Conservation (phyloP, 2,797 vertebrate genomes). For the Okamejei kenojei region DNA sequence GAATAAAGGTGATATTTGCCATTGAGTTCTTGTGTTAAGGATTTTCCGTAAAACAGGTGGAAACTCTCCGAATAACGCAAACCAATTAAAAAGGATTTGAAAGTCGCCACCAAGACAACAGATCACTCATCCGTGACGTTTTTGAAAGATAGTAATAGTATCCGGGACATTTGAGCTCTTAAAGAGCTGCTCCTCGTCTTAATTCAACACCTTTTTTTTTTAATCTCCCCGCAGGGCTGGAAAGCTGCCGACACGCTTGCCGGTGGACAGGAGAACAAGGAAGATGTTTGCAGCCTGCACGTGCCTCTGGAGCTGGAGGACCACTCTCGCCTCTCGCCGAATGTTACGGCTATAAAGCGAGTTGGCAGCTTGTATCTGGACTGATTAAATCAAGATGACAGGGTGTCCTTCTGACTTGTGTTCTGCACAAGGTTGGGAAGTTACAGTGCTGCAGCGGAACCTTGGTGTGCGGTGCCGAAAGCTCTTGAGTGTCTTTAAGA, state of each 20-base stretch:
- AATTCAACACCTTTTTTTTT: not conserved
- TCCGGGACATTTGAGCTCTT: constrained; percentile 33
- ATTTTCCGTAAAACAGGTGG: constrained; percentile 1
- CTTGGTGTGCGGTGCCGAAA: not conserved
- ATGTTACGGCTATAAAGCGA: constrained; percentile 47
- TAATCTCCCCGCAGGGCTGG: constrained; percentile 32
- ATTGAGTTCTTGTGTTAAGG: not conserved
- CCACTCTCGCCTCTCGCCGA: constrained; percentile 50
- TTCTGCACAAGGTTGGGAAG: constrained; percentile 15
- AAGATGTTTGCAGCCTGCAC: constrained; percentile 55
- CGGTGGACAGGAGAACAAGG: constrained; percentile 42
- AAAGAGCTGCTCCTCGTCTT: not conserved
- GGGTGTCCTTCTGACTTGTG: not conserved
- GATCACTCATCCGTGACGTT: constrained; percentile 29
- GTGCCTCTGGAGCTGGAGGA: constrained; percentile 60
- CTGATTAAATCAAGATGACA: constrained; percentile 41
- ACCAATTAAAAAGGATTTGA: constrained; percentile 33
- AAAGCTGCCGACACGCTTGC: not conserved
- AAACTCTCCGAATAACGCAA: not conserved
- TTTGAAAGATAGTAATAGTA: constrained; percentile 37
- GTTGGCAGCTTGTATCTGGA: constrained; percentile 47
- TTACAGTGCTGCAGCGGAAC: not conserved
- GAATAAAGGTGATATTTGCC: not conserved
- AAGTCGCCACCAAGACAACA: not conserved
- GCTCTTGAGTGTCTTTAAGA: constrained; percentile 27